Conservation (phyloP, 2,113 vertebrate species). For the Notarius quadriscutis region DNA sequence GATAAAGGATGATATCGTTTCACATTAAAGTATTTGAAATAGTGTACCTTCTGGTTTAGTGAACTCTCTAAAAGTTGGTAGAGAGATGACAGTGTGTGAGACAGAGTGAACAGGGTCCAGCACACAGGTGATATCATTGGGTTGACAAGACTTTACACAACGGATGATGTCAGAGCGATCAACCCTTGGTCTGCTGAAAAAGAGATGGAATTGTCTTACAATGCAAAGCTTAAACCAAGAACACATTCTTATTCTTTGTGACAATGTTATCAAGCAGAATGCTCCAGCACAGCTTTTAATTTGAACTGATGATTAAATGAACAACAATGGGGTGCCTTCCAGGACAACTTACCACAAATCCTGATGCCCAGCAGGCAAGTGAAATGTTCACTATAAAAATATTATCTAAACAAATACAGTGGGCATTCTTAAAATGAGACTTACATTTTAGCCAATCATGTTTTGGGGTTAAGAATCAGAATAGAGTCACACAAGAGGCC, state of each 20-base stretch:
- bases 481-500: slow-evolving; percentile 63
- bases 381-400: slow-evolving; percentile 62
- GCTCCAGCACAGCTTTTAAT: slow-evolving; percentile 10
- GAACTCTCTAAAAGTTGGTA: slow-evolving; percentile 94
- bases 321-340: slow-evolving; percentile 57
- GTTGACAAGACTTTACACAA: slow-evolving; percentile 88
- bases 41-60: slow-evolving; percentile 83
- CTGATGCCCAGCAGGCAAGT: slow-evolving; percentile 55
- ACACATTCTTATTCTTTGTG: slow-evolving; percentile 16
- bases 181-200: slow-evolving; percentile 67
- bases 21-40: neutral
- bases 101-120: slow-evolving; percentile 85
- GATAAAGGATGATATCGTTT: neutral
- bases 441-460: slow-evolving; percentile 61
- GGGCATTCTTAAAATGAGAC: slow-evolving; percentile 54
- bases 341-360: slow-evolving; percentile 55
- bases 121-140: slow-evolving; percentile 78
- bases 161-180: slow-evolving; percentile 85
- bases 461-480: slow-evolving; percentile 64
- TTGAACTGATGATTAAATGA: slow-evolving; percentile 34
- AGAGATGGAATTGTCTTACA: neutral
- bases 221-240: neutral
- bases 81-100: slow-evolving; percentile 90
- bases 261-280: neutral
- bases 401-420: slow-evolving; percentile 61